phyloP scores from a whole-genome alignment of 2,113 vertebrate species.

The Copsychus sechellarum region DNA sequence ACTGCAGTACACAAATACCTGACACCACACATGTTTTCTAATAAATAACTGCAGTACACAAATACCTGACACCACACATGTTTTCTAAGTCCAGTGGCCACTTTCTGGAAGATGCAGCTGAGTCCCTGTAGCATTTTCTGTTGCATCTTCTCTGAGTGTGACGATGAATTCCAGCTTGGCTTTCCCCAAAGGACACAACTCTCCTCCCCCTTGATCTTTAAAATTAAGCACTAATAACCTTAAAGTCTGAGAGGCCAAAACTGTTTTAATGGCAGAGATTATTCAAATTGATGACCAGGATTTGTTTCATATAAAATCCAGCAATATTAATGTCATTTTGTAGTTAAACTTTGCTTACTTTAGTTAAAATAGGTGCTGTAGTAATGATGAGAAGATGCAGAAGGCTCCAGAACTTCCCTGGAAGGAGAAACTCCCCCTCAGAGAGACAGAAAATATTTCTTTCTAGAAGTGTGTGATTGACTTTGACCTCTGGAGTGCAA shows the following conservation, averaged over 20 bases:
- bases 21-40: neutral
- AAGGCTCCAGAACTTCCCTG: neutral
- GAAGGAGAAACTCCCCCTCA: neutral
- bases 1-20: too few relatives aligned
- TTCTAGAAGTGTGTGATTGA: neutral
- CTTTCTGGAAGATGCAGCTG: neutral
- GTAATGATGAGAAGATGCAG: neutral
- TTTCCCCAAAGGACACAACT: neutral
- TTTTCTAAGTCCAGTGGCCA: neutral
- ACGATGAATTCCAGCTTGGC: neutral
- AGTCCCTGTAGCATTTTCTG: neutral
- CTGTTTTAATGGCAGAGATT: neutral
- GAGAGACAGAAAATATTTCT: neutral
- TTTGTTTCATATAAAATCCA: neutral
- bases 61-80: too few relatives aligned
- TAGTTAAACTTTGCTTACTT: neutral
- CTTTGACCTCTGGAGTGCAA: neutral
- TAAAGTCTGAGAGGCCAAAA: neutral
- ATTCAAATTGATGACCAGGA: neutral
- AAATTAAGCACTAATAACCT: neutral
- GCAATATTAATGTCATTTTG: neutral
- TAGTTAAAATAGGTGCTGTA: neutral
- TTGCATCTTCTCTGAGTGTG: rapidly evolving
- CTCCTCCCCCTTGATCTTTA: neutral
- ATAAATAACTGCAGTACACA: too few relatives aligned